Base-by-base conservation (phyloP, 2,797 vertebrate species). In the Delichon dasypus region DNA sequence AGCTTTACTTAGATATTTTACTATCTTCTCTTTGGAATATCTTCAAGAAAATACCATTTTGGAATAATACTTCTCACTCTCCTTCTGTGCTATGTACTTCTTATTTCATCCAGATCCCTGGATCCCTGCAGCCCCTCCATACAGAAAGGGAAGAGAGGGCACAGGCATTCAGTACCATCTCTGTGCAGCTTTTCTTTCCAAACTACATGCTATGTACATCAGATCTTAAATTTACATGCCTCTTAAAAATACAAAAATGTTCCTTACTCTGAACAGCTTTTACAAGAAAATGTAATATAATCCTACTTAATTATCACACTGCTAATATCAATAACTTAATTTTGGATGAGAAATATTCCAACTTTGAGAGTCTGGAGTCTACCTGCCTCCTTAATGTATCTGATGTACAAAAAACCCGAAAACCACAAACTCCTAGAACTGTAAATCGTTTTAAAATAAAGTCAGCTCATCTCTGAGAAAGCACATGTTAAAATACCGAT, bases 371-470 rank as follows among this genome's bases (percentile, higher is more conserved):
- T 76, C 90, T 32, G 61, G 44, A 83, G 25, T 16, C 44, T 54
- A 44, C 34, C 18, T 23, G 70, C 17, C 54, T 75, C 54, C 55
- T 70, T 54, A 79, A 32, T 0, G 0, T 44, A 58, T 70, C 22
- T 67, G 75, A 74, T 7, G 3, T 16, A 73, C 38, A 38, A 38
- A 38, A 38, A 38, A 10, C 26, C 21, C 65, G 42, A 85, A 79
- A 84, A 73, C 5, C 16, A 73, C 10, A 29, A 83, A 67, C 26
- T 65, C 8, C 44, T 36, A 71, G 22, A 85, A 85, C 1, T 80
- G 32, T 48, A 92, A 88, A 76, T 30, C 5, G 21, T 86, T 95
- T 88, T 60, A 70, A 81, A 94, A 90, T 53, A 72, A 88, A 88
- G n/a, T 30, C 4, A 57, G n/a, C 67, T 55, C 1, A 62, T 79